These are phyloP conservation scores for Polyploca ridens DNA, from an alignment of 2,888 invertebrate species.

Conservation along the genomic window DNA sequence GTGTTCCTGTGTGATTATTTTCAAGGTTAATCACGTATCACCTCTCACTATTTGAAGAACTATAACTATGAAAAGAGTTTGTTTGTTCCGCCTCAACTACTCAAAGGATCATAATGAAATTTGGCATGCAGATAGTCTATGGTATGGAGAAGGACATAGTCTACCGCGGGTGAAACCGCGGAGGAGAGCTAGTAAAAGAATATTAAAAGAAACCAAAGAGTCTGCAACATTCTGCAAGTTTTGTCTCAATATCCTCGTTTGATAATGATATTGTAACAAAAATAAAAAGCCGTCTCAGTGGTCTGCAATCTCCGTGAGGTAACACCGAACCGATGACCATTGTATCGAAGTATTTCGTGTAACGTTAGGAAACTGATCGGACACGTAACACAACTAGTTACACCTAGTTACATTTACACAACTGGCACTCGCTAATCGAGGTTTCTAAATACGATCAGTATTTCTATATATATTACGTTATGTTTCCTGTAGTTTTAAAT, in stretches of 20 bases:
- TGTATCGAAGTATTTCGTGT: background rate
- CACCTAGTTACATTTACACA: background rate
- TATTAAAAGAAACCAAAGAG: no score
- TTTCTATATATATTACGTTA: background rate
- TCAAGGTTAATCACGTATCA: no score
- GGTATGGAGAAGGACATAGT: no score
- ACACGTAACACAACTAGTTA: background rate
- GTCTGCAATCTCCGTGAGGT: background rate
- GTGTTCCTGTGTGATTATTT: no score
- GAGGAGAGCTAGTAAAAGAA: no score
- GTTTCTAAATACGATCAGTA: background rate
- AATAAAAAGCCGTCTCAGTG: background rate
- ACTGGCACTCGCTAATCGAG: background rate
- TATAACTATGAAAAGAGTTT: no score
- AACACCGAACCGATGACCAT: background rate
- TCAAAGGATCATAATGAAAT: no score
- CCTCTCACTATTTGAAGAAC: no score
- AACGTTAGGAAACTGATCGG: background rate
- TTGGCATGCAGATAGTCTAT: no score
- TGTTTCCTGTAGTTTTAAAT: background rate
- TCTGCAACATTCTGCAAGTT: no score
- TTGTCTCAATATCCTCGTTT: background rate
- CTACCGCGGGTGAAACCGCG: no score
- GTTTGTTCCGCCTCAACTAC: no score
- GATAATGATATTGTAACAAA: background rate